Base-by-base conservation (phyloP, 2,797 vertebrate species). In the Sciurus vulgaris region DNA sequence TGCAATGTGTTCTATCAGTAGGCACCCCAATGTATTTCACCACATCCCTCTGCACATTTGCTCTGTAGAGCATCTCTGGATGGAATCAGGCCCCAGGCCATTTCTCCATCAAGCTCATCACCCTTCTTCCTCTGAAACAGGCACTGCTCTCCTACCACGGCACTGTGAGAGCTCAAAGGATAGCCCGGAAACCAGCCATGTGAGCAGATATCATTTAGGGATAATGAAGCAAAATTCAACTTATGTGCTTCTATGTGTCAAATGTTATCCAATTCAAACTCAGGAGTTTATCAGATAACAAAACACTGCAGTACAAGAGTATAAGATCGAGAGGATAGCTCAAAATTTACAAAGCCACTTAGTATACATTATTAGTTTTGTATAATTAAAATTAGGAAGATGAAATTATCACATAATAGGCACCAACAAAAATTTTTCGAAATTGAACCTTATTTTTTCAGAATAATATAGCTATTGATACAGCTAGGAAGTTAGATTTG, bases 161-260 rank as follows among this genome's bases (percentile, higher is more conserved):
- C 7, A 47, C 0, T 3, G 1, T 13, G 41, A 26, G 8, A 47
- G 4, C 24, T 67, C 10, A n/a, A 8, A 30, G 1, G 10, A 6
- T 4, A 11, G 1, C 49, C 72, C 78, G 12, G 13, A 87, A 69
- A 67, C 20, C 28, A 74, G 15, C 33, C 4, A 74, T 28, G 41
- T 30, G 2, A 33, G 6, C 1, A 79, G 35, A 14, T 38, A 9
- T 35, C 38, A 10, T 2, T 67, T 30, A 49, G n/a, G 30, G 49
- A 77, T 33, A 86, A 33, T 44, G 3, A 83, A 2, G 17, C 33
- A 77, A 77, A 82, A 44, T 69, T 87, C 5, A 54, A 13, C 3
- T 0, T 54, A 54, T 2, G 7, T 51, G 10, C 30, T 74, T 17
- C 4, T 47, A 1, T 49, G 4, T n/a, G n/a, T 8, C 59, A 61